A percentile compares a stretch with the other conserved stretches of the same genome.
phyloP scores from a whole-genome alignment of 2,797 vertebrate genomes.

The Hydrocynus forskahlii region DNA sequence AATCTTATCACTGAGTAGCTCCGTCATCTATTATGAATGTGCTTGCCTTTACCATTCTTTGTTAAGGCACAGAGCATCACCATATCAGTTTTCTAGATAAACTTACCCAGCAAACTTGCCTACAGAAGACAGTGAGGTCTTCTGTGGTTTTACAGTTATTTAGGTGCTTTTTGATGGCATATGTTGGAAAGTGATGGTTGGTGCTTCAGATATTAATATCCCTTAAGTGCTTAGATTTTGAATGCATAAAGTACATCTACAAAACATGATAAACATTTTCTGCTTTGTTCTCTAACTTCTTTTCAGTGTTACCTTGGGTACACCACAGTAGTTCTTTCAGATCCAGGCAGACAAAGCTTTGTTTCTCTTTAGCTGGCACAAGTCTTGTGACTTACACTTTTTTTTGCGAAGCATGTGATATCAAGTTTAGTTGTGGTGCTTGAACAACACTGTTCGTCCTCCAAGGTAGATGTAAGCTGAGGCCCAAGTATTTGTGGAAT shows the following conservation, averaged over 20 bases:
- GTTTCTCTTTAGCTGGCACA: conserved; percentile 25
- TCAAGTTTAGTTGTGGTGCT: conserved; percentile 42
- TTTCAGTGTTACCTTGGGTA: too few species aligned
- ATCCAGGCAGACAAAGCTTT: conserved; percentile 4
- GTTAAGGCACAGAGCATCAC: neutral
- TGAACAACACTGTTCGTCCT: conserved; percentile 20
- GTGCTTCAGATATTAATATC: too few species aligned
- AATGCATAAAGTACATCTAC: too few species aligned
- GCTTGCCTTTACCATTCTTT: neutral
- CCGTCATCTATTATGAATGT: conserved; percentile 3
- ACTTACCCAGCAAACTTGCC: neutral
- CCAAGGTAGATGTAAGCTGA: conserved; percentile 16
- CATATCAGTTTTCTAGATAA: neutral
- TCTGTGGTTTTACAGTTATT: neutral
- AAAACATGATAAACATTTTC: too few species aligned
- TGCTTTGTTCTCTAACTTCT: too few species aligned
- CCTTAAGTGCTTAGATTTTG: too few species aligned
- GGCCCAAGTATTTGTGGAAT: conserved; percentile 44
- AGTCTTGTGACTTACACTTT: conserved; percentile 37
- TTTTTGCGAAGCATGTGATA: conserved; percentile 39
- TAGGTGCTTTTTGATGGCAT: too few species aligned
- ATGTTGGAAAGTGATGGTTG: neutral
- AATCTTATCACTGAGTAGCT: conserved; percentile 14
- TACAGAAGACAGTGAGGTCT: too few species aligned
- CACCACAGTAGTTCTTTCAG: conserved; percentile 12